Evolutionary conservation across 1,140 invertebrate genomes (phyloP).

Genomic region (Rhysida immarginata): DNA sequence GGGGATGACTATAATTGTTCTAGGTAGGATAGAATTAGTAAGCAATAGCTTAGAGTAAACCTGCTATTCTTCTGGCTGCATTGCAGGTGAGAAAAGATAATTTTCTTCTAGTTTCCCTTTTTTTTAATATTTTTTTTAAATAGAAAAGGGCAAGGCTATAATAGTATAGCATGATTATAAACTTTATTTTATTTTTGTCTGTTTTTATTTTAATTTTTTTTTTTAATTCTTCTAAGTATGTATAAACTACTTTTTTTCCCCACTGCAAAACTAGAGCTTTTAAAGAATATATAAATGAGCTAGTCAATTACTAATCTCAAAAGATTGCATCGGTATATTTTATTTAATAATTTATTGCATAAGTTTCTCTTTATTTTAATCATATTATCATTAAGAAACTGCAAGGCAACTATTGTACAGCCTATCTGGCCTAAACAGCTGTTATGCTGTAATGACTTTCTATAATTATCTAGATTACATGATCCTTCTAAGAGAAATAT

Average conservation of each 20-base stretch:
- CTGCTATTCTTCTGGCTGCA: no score
- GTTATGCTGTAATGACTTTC: neutral
- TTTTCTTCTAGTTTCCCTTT: no score
- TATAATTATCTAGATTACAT: neutral
- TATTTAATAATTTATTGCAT: neutral
- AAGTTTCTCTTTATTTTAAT: neutral
- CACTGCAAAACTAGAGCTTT: no score
- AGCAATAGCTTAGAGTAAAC: neutral
- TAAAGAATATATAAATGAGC: no score
- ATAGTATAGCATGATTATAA: no score
- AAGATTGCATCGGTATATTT: neutral
- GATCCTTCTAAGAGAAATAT: neutral
- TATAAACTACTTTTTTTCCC: no score
- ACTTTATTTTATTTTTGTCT: no score
- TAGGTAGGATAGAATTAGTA: neutral
- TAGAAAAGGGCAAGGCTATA: no score
- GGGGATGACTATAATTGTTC: neutral
- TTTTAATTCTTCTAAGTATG: neutral
- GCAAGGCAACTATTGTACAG: constrained; percentile 3
- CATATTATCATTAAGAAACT: neutral
- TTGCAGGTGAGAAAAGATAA: no score
- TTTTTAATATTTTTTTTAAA: no score
- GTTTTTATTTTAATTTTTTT: neutral
- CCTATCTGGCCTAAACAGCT: constrained; percentile 1
- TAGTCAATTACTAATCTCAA: no score